phyloP scores from a whole-genome alignment of 35 echinoderm and acorn worm species.

The Amphiura filiformis region DNA sequence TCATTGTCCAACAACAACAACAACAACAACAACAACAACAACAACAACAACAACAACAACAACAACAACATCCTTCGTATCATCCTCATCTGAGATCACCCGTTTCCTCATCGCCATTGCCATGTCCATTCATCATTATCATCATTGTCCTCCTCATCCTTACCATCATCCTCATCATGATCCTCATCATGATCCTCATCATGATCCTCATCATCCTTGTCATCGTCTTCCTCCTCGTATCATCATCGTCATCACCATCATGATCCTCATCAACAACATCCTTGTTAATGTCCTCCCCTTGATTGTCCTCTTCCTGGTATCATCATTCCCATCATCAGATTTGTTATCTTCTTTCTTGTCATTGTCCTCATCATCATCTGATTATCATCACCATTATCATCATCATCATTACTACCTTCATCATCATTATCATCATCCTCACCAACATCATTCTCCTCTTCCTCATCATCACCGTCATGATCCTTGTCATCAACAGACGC shows the following conservation, averaged over 20 bases:
- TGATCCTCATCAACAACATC: too few relatives aligned
- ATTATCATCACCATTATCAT: too few relatives aligned
- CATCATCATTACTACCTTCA: neutral
- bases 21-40: neutral
- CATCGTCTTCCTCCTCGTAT: too few relatives aligned
- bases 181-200: too few relatives aligned
- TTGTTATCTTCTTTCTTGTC: neutral
- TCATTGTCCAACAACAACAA: too few relatives aligned
- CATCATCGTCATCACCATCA: too few relatives aligned
- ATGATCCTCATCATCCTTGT: too few relatives aligned
- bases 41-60: neutral
- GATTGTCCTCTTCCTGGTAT: neutral
- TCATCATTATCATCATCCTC: too few relatives aligned
- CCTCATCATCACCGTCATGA: neutral
- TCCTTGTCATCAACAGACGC: neutral
- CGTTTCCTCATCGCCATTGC: neutral
- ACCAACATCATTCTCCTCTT: too few relatives aligned
- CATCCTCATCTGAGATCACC: neutral
- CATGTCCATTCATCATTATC: too few relatives aligned
- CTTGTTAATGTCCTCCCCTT: neutral
- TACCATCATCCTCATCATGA: too few relatives aligned
- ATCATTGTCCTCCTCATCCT: neutral
- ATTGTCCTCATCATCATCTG: too few relatives aligned
- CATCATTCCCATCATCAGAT: neutral
- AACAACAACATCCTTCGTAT: neutral